Percentiles rank a stretch among this genome's conserved stretches.
Evolutionary conservation across 2,797 vertebrate species (phyloP).

Genomic region (Platalea minor): DNA sequence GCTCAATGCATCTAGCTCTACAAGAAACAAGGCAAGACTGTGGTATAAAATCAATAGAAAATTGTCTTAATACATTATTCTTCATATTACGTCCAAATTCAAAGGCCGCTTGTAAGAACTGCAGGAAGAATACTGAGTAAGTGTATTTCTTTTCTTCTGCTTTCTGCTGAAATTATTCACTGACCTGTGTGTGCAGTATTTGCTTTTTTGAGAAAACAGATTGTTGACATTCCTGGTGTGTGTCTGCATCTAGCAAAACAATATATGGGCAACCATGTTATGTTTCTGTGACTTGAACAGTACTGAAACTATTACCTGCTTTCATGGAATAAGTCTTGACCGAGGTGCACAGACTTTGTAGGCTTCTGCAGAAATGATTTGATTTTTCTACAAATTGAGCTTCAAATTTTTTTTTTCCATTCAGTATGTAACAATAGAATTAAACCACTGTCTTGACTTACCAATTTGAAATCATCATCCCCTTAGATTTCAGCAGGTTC

Average conservation of each 20-base stretch:
- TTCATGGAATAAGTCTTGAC: neutral
- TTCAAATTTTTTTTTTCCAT: neutral
- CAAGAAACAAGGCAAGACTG: neutral
- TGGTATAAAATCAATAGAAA: neutral
- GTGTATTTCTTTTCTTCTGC: neutral
- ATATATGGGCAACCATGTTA: neutral
- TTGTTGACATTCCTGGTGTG: neutral
- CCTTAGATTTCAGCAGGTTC: neutral
- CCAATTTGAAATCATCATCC: neutral
- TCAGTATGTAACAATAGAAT: neutral
- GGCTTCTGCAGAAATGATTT: neutral
- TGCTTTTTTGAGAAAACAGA: neutral
- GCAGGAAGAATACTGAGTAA: neutral
- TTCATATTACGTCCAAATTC: neutral
- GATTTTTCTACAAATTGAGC: neutral
- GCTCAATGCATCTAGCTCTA: neutral
- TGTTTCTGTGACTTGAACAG: neutral
- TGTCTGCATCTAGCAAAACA: neutral
- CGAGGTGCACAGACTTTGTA: neutral
- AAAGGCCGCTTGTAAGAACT: neutral
- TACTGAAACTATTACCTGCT: neutral
- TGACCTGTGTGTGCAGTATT: neutral
- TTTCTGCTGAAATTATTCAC: neutral
- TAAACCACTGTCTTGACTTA: neutral
- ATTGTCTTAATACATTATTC: neutral